phyloP scores from a whole-genome alignment of 1,140 invertebrate species.

The Diprion similis region DNA sequence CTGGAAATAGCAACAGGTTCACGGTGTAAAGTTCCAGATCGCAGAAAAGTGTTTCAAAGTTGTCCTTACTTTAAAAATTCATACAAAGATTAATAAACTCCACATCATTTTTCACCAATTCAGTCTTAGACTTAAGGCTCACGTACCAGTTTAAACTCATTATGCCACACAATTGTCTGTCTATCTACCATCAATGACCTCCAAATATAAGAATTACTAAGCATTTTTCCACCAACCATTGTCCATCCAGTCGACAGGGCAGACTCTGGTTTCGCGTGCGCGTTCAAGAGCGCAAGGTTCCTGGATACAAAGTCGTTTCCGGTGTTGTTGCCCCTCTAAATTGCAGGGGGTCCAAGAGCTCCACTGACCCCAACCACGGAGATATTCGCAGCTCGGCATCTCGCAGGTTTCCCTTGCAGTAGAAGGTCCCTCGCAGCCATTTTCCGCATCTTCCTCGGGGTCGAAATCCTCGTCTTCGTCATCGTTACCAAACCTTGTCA shows the following conservation, averaged over 20 bases:
- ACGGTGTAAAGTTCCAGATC: constrained; percentile 53
- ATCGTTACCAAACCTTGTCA: constrained; percentile 50
- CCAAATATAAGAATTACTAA: no score
- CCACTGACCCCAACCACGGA: constrained; percentile 70
- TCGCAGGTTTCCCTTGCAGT: constrained; percentile 63
- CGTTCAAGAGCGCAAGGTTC: constrained; percentile 57
- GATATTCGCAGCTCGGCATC: constrained; percentile 65
- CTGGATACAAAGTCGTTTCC: constrained; percentile 69
- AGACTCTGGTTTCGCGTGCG: constrained; percentile 69
- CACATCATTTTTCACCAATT: not conserved
- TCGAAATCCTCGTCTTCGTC: constrained; percentile 58
- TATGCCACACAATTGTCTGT: no score
- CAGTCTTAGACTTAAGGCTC: no score
- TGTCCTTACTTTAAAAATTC: constrained; percentile 8
- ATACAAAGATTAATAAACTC: not conserved
- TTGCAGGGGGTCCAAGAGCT: constrained; percentile 75
- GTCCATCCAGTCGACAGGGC: constrained; percentile 58
- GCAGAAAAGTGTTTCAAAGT: constrained; percentile 17
- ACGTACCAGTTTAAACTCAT: no score
- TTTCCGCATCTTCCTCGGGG: constrained; percentile 63
- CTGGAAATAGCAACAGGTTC: constrained; percentile 36
- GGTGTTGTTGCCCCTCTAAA: constrained; percentile 68
- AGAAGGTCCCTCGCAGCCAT: constrained; percentile 60
- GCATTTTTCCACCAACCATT: constrained; percentile 55
- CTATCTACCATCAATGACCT: no score